Conservation (phyloP, 2,888 invertebrate species). For the Cheiracanthium punctorium region DNA sequence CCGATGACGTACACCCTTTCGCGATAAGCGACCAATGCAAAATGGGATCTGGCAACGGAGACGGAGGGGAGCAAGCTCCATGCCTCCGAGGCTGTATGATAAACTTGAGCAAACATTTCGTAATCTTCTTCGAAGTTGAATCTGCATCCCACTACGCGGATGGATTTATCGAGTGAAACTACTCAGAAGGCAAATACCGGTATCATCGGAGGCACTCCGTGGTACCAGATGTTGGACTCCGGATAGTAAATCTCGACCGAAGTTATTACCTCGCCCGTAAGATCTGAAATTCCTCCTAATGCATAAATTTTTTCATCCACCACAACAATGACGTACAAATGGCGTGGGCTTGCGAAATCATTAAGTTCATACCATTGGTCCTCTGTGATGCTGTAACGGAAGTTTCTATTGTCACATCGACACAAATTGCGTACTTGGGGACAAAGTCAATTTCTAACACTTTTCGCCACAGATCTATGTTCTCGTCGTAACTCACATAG, state of each 20-base stretch:
- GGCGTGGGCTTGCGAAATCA: background rate
- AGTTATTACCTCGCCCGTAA: background rate
- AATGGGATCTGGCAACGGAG: background rate
- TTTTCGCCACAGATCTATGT: constrained; percentile 30
- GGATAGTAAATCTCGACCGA: constrained; percentile 23
- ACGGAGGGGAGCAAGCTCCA: constrained; percentile 19
- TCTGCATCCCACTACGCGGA: constrained; percentile 24
- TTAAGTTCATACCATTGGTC: too few species aligned
- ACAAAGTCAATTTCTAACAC: background rate
- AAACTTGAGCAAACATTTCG: constrained; percentile 32
- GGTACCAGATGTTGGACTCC: background rate
- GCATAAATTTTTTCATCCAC: constrained; percentile 9
- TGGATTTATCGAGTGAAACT: background rate
- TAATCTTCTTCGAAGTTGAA: background rate
- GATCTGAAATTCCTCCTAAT: constrained; percentile 6
- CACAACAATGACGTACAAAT: constrained; percentile 1
- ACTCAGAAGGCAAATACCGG: too few species aligned
- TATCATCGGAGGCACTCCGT: constrained; percentile 13
- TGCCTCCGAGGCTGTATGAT: background rate
- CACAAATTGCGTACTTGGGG: constrained; percentile 2
- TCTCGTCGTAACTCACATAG: constrained; percentile 14
- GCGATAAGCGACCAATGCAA: constrained; percentile 1
- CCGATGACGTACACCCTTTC: constrained; percentile 24
- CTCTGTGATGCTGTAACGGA: too few species aligned
- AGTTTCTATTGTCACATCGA: background rate